These are phyloP conservation scores for Cyphomyrmex costatus DNA, from an alignment of 1,140 invertebrate species.

Conservation along the genomic window DNA sequence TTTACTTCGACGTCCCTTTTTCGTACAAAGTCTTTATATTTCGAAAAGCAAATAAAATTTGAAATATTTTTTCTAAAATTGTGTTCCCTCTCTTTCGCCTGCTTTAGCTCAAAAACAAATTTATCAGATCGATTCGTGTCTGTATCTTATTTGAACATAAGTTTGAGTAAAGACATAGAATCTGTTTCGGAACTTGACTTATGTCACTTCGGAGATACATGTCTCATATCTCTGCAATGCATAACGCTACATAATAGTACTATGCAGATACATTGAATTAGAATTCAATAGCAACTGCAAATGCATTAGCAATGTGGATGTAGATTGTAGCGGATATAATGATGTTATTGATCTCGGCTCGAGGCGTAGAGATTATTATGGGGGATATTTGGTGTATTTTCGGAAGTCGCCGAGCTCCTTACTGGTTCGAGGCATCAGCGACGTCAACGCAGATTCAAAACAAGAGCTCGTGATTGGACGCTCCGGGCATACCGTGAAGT, in stretches of 20 bases:
- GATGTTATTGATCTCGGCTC: constrained; percentile 47
- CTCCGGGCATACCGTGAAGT: constrained; percentile 64
- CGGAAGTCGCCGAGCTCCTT: constrained; percentile 29
- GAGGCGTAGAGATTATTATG: constrained; percentile 44
- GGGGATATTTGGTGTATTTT: constrained; percentile 46
- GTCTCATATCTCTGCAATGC: constrained; percentile 16
- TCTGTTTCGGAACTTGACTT: constrained; percentile 8
- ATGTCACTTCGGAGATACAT: constrained; percentile 12
- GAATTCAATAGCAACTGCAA: constrained; percentile 46
- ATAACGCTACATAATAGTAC: constrained; percentile 29
- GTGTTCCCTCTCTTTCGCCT: background rate
- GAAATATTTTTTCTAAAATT: background rate
- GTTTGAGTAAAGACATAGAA: background rate
- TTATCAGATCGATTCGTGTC: background rate
- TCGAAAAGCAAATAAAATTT: background rate
- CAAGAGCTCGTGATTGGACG: constrained; percentile 66
- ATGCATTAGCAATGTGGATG: constrained; percentile 48
- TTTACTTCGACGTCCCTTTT: background rate
- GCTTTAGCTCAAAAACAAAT: background rate
- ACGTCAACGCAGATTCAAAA: constrained; percentile 51
- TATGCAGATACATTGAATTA: constrained; percentile 51
- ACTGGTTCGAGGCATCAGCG: constrained; percentile 11
- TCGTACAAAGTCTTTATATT: background rate
- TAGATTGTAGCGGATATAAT: constrained; percentile 45
- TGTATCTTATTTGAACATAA: background rate